Base-by-base conservation (phyloP, 2,888 invertebrate genomes). In the Agrochola litura region DNA sequence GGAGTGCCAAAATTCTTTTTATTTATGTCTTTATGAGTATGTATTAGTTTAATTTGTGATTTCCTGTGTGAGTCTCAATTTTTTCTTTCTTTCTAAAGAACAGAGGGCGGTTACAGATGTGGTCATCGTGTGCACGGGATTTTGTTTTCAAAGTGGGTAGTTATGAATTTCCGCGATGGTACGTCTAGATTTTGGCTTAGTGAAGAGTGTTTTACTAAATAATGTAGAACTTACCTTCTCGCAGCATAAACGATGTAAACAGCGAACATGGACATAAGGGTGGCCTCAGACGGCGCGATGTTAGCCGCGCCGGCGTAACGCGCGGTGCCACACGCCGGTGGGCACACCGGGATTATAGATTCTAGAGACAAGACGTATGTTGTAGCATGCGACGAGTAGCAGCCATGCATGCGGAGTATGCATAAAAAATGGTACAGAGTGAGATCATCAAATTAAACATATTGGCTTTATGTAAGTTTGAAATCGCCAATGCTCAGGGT, bases 301-400 rank as follows among this genome's bases (percentile, higher is more conserved):
- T 97, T 93, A 61, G 97, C 94, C 49, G 97, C 97, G 86, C 96
- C 97, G 84, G 96, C 97, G 91, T 97, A 98, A 69, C 97, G 95
- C 75, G 97, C 97, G 91, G 98, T 97, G 14, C 98, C 98, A 95
- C 99, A 99, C 91, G 99, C 99, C 84, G 99, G 99, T 89, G 99
- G 99, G 92, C 99, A 99, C 90, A 99, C 98, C 88, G 99, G 99
- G 89, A 99, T 98, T 91, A 98, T 98, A 73, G 99, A 98, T 97
- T 99, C 98, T 98, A 97, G 60, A 74, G 67, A 82, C 60, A 82
- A 73, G 43, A 79, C 46, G 58, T 58, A 66, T 67, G 43, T 54
- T 65, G 68, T 76, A 82, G 46, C 77, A 78, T 79, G 74, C 77
- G 73, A 75, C 69, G 66, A 70, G 12, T 58, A 73, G 30, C 43